Percentiles rank a stretch among this genome's conserved stretches.
Evolutionary conservation across 1,140 invertebrate species (phyloP).

Genomic region (Stegodyphus mimosarum): DNA sequence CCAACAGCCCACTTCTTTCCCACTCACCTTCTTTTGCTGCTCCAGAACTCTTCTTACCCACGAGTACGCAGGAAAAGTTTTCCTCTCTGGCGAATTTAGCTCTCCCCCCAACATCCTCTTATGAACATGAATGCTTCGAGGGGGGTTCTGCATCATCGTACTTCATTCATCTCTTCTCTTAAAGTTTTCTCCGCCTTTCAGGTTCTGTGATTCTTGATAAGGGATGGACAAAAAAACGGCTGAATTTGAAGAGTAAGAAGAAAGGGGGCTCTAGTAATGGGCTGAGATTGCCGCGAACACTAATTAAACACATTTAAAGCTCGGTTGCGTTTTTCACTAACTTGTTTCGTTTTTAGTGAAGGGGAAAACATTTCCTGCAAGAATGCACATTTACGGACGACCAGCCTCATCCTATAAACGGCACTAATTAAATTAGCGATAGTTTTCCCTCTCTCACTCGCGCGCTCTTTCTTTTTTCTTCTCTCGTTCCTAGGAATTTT

Average conservation of each 20-base stretch:
- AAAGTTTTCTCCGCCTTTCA: slow-evolving; percentile 61
- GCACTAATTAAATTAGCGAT: slow-evolving; percentile 62
- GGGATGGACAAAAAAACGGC: slow-evolving; percentile 52
- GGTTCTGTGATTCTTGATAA: slow-evolving; percentile 61
- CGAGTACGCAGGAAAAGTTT: slow-evolving; percentile 60
- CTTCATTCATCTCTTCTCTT: slow-evolving; percentile 60
- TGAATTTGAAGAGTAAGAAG: slow-evolving; percentile 58
- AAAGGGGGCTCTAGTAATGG: slow-evolving; percentile 59
- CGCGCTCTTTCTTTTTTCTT: slow-evolving; percentile 51
- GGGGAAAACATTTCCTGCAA: slow-evolving; percentile 61
- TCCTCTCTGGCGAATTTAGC: slow-evolving; percentile 57
- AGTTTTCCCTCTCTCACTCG: slow-evolving; percentile 58
- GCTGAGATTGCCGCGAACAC: slow-evolving; percentile 62
- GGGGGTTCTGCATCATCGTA: slow-evolving; percentile 46
- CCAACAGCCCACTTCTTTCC: slow-evolving; percentile 57
- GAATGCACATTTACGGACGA: slow-evolving; percentile 61
- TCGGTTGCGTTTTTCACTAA: slow-evolving; percentile 62
- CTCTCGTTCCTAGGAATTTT: slow-evolving; percentile 28
- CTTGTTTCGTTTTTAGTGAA: slow-evolving; percentile 62
- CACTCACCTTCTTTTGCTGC: slow-evolving; percentile 52
- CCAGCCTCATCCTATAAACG: slow-evolving; percentile 61
- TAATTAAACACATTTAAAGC: slow-evolving; percentile 62
- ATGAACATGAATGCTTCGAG: slow-evolving; percentile 41
- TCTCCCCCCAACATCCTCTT: slow-evolving; percentile 33
- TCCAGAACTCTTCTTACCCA: slow-evolving; percentile 59